phyloP scores from a whole-genome alignment of 2,113 vertebrate genomes.

The Eulemur rufifrons region DNA sequence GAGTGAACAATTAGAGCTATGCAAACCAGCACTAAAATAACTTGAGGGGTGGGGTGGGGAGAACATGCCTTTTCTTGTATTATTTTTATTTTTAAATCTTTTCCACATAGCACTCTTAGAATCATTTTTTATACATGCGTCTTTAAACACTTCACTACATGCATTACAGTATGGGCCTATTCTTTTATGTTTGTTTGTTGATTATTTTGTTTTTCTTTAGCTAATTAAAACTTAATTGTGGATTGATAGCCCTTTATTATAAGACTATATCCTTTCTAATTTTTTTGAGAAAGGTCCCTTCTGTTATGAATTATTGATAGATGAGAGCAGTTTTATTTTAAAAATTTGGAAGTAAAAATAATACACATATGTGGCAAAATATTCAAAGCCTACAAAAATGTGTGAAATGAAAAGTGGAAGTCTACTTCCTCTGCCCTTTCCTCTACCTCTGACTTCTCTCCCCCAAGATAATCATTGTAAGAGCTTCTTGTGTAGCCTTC shows the following conservation, averaged over 20 bases:
- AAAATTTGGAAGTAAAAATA: constrained; percentile 12
- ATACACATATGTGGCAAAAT: neutral
- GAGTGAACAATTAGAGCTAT: neutral
- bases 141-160: neutral
- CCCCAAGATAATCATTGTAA: neutral
- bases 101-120: neutral
- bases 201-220: neutral
- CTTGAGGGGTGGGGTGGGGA: neutral
- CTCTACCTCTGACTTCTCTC: neutral
- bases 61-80: neutral
- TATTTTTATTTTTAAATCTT: neutral
- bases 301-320: neutral
- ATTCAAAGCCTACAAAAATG: neutral
- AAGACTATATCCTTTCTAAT: neutral
- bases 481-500: neutral
- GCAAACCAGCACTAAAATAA: neutral
- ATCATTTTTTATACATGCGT: neutral
- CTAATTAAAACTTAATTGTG: neutral
- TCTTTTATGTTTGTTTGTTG: neutral
- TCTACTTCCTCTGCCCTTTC: neutral
- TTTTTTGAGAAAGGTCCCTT: neutral
- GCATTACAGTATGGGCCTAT: neutral
- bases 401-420: neutral
- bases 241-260: neutral
- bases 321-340: neutral